A percentile compares a stretch with the other conserved stretches of the same genome.
Evolutionary conservation across 2,797 vertebrate genomes (phyloP).

Genomic region (Malurus leucopterus): DNA sequence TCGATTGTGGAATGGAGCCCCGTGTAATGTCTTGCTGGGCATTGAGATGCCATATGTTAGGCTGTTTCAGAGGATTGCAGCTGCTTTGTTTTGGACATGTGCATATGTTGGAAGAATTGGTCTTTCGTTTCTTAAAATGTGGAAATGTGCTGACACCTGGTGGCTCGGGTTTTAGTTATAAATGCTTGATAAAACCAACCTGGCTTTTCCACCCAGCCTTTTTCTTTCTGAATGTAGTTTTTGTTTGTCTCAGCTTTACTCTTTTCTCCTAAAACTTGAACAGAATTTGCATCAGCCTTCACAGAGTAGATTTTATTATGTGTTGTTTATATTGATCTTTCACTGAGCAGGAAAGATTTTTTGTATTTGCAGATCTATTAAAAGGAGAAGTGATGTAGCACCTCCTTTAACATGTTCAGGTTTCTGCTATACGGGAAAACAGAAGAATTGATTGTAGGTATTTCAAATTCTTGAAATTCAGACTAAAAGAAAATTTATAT

Average conservation of each 20-base stretch:
- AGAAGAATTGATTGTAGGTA: rapidly evolving
- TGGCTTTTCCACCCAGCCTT: rapidly evolving
- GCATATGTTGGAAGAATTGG: rapidly evolving
- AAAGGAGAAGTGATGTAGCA: background rate
- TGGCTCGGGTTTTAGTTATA: conserved; percentile 17
- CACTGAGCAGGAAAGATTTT: background rate
- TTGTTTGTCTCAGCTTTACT: background rate
- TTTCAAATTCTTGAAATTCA: background rate
- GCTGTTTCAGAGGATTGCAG: background rate
- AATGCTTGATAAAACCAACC: background rate
- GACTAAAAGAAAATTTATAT: background rate
- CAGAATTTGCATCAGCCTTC: background rate
- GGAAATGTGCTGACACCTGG: conserved; percentile 57
- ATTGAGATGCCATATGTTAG: background rate
- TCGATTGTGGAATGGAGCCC: background rate
- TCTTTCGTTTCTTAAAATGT: background rate
- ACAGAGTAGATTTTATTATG: background rate
- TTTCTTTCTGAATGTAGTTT: background rate
- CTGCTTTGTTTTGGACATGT: background rate
- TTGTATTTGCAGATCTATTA: background rate
- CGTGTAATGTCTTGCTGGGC: background rate
- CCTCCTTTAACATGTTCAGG: background rate
- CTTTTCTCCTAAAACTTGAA: background rate
- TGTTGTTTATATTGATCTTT: background rate
- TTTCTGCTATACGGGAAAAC: background rate